These are phyloP conservation scores for Thunnus thynnus DNA, from an alignment of 2,113 vertebrate genomes.

Conservation along the genomic window DNA sequence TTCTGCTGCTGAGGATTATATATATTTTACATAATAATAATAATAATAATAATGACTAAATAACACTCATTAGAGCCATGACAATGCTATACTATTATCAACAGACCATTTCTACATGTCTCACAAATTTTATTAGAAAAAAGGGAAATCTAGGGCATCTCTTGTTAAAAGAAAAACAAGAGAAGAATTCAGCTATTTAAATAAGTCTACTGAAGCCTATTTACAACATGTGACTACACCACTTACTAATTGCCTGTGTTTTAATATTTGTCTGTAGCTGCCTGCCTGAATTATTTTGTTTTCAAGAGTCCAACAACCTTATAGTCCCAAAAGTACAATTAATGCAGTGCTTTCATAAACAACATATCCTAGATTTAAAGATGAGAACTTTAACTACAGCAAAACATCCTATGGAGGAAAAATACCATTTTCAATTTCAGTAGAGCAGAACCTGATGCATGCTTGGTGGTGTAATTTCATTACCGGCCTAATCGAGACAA, in stretches of 20 bases:
- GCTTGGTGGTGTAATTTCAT: slow-evolving; percentile 30
- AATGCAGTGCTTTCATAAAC: not conserved
- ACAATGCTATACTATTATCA: not conserved
- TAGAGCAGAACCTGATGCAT: slow-evolving; percentile 27
- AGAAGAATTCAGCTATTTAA: not conserved
- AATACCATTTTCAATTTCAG: not conserved
- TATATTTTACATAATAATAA: no score
- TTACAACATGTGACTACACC: not conserved
- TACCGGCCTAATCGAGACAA: slow-evolving; percentile 41
- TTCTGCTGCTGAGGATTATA: not conserved
- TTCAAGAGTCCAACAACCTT: slow-evolving; percentile 1
- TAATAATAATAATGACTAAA: not conserved
- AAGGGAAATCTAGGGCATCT: not conserved
- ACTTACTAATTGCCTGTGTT: slow-evolving; percentile 1
- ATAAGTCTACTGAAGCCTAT: not conserved
- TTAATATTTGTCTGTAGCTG: no score
- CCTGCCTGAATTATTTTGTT: no score
- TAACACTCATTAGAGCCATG: not conserved
- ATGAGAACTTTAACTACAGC: not conserved
- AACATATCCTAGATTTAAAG: not conserved
- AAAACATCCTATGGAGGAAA: slow-evolving; percentile 3
- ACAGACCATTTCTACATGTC: not conserved
- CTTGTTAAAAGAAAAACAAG: not conserved
- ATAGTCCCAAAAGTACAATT: slow-evolving; percentile 3
- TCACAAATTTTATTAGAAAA: not conserved